These are phyloP conservation scores for Eledona agricola DNA, from an alignment of 2,888 invertebrate genomes.

Conservation along the genomic window DNA sequence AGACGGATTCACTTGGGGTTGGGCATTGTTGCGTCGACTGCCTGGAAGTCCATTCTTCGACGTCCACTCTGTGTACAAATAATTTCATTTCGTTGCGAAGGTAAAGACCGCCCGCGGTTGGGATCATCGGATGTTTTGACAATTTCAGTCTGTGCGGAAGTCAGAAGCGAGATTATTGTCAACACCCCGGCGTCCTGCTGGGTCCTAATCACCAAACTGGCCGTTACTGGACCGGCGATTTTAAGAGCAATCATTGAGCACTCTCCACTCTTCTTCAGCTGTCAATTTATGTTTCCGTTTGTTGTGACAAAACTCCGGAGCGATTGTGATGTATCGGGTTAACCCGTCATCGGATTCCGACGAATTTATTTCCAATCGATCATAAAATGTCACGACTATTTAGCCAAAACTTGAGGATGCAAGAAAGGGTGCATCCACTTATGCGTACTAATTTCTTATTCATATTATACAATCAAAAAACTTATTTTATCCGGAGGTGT, in stretches of 20 bases:
- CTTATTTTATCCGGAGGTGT: too few species aligned
- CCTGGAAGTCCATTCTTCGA: conserved; percentile 28
- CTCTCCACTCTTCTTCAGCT: too few species aligned
- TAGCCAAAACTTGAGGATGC: too few species aligned
- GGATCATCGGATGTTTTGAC: conserved; percentile 41
- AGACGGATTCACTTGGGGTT: conserved; percentile 3
- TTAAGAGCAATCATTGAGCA: too few species aligned
- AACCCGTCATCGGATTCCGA: conserved; percentile 18
- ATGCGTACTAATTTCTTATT: too few species aligned
- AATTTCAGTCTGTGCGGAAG: conserved; percentile 33
- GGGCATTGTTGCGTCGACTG: conserved; percentile 33
- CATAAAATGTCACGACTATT: conserved; percentile 29
- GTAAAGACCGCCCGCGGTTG: conserved; percentile 34
- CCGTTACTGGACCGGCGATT: too few species aligned
- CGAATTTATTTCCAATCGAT: conserved; percentile 28
- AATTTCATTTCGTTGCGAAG: conserved; percentile 34
- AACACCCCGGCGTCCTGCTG: conserved; percentile 35
- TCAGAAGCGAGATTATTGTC: conserved; percentile 35
- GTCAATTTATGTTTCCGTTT: conserved; percentile 1
- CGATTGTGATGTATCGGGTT: conserved; percentile 35
- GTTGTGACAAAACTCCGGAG: conserved; percentile 29
- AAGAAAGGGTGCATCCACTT: too few species aligned
- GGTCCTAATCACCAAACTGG: conserved; percentile 19
- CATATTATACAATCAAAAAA: too few species aligned
- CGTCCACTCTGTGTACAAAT: conserved; percentile 34